These are phyloP conservation scores for Acropora tenuis DNA, from an alignment of 64 coral and sea anemone species.

Conservation along the genomic window DNA sequence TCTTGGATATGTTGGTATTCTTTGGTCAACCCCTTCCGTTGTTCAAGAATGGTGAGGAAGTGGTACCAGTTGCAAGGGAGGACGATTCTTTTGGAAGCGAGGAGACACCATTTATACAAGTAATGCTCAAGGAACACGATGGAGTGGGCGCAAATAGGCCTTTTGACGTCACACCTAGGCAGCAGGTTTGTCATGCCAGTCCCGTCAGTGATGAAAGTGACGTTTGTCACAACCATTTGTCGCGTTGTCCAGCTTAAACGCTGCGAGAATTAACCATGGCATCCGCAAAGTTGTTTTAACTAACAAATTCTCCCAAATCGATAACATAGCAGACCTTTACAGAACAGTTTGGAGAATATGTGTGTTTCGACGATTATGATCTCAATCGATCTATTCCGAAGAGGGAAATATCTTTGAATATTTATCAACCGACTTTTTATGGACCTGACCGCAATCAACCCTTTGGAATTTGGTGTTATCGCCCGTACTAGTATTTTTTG, in stretches of 20 bases:
- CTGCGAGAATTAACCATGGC: not conserved
- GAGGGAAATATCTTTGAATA: too few species aligned
- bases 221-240: not conserved
- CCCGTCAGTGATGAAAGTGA: not conserved
- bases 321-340: too few species aligned
- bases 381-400: too few species aligned
- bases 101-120: conserved; percentile 74
- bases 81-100: conserved; percentile 2
- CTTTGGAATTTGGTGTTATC: too few species aligned
- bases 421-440: too few species aligned
- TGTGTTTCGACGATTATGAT: too few species aligned
- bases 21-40: conserved; percentile 78
- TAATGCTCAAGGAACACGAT: conserved; percentile 82
- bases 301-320: too few species aligned
- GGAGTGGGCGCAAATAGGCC: conserved; percentile 62
- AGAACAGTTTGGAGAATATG: too few species aligned
- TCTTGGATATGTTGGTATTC: conserved; percentile 84
- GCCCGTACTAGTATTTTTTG: too few species aligned
- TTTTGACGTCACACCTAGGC: conserved; percentile 76
- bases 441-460: too few species aligned
- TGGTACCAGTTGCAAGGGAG: conserved; percentile 25
- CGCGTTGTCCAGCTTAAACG: not conserved
- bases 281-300: not conserved
- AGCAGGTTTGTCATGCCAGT: conserved; percentile 71
- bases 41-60: conserved; percentile 71